phyloP scores from a whole-genome alignment of 1,140 invertebrate genomes.

The Pseudomyrmex pallidus region DNA sequence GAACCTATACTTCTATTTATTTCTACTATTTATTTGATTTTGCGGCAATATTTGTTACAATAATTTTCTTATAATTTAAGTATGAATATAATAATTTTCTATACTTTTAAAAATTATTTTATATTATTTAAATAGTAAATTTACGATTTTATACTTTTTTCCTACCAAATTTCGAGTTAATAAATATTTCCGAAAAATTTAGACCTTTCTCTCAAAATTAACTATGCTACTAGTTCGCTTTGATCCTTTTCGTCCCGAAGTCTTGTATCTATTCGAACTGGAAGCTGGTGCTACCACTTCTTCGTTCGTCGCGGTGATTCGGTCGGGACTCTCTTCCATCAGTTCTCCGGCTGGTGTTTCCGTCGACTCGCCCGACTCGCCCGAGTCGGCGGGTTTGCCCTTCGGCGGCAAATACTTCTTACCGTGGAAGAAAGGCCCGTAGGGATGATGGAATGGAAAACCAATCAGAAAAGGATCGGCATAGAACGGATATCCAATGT shows the following conservation, averaged over 20 bases:
- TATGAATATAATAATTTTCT: too few relatives aligned
- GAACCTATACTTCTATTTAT: not conserved
- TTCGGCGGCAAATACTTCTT: conserved; percentile 41
- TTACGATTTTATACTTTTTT: too few relatives aligned
- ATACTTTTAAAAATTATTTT: not conserved
- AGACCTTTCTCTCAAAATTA: not conserved
- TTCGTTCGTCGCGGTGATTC: conserved; percentile 2
- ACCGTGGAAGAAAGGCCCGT: conserved; percentile 20
- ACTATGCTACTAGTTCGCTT: not conserved
- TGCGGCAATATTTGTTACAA: too few relatives aligned
- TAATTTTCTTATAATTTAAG: too few relatives aligned
- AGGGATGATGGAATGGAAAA: conserved; percentile 36
- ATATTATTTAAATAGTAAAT: not conserved
- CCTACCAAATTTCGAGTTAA: not conserved
- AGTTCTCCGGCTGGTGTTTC: conserved; percentile 15
- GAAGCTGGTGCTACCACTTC: conserved; percentile 13
- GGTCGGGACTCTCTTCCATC: conserved; percentile 23
- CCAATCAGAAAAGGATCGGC: conserved; percentile 48
- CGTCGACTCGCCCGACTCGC: conserved; percentile 17
- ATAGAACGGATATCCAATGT: conserved; percentile 36
- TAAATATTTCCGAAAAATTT: not conserved
- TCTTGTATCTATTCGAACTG: conserved; percentile 36
- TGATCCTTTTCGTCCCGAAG: not conserved
- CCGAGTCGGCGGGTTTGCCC: conserved; percentile 27
- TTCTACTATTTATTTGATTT: not conserved